Base-by-base conservation (phyloP, 2,888 invertebrate genomes). In the Mylabris sibirica region DNA sequence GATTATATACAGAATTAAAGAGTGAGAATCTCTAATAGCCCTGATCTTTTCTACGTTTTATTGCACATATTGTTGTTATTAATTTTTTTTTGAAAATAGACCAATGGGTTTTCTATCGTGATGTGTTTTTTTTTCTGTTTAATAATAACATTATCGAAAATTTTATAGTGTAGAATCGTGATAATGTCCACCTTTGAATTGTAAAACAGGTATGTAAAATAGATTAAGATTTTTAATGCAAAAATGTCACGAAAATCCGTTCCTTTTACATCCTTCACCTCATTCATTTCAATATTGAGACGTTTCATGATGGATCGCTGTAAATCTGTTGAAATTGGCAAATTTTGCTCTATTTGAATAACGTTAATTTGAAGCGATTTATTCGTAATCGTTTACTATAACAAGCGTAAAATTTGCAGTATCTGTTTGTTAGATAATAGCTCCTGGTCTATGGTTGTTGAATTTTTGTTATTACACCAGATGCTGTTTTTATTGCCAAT, bases 171-270 rank as follows among this genome's bases (percentile, higher is more conserved):
- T 53, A 53, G 11, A 53, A 22, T 53, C 49, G 49, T 53, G 49
- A 53, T 53, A 53, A 53, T 53, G 49, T 53, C 49, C 49, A 53
- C 49, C 49, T 53, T 53, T 53, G 49, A 53, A 53, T 53, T 53
- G 17, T 44, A 44, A 44, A 44, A 44, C 3, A 17, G 44, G 44
- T 44, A 53, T 22, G 22, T 53, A 53, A 53, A 53, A 53, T 53
- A 53, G 49, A 53, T 53, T 53, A 53, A 20, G 22, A 53, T 53
- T 53, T 53, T 53, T 53, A 53, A 53, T 53, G 22, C 49, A 20
- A 20, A 53, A 53, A 53, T 53, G 22, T 53, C 49, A 53, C 49
- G 49, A 53, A 53, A 53, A 53, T 53, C 49, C 49, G 49, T 22
- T 53, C 49, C 20, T 53, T 53, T 53, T 53, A 22, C 11, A 53